These are phyloP conservation scores for Digitonthophagus gazella DNA, from an alignment of 2,888 invertebrate genomes.

Conservation along the genomic window DNA sequence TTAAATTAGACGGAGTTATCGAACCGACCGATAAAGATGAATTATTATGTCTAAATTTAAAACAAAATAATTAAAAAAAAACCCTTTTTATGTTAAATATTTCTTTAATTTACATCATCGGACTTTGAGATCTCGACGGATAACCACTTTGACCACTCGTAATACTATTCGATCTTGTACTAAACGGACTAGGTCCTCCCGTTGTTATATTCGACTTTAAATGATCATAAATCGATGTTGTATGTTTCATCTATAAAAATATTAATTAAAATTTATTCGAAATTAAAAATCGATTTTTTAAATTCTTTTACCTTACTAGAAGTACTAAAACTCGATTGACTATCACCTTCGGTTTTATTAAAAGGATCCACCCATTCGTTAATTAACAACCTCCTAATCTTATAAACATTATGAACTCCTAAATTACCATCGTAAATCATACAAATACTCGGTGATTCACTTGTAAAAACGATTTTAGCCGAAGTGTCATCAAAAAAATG, in stretches of 20 bases:
- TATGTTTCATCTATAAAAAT: slow-evolving; percentile 36
- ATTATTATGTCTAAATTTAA: slow-evolving; percentile 52
- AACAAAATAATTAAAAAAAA: slow-evolving; percentile 30
- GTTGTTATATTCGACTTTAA: slow-evolving; percentile 24
- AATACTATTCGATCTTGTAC: slow-evolving; percentile 38
- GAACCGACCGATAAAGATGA: slow-evolving; percentile 48
- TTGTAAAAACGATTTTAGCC: slow-evolving; percentile 69
- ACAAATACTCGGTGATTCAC: slow-evolving; percentile 75
- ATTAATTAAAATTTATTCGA: neutral
- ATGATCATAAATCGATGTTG: slow-evolving; percentile 45
- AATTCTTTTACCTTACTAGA: slow-evolving; percentile 38
- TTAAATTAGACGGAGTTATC: slow-evolving; percentile 42
- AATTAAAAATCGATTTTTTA: slow-evolving; percentile 2
- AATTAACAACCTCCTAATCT: slow-evolving; percentile 68
- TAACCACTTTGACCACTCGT: slow-evolving; percentile 34
- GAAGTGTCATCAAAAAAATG: slow-evolving; percentile 65
- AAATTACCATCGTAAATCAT: slow-evolving; percentile 76
- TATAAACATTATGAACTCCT: slow-evolving; percentile 79
- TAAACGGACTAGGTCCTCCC: slow-evolving; percentile 39
- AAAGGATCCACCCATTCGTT: slow-evolving; percentile 59
- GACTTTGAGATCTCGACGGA: slow-evolving; percentile 54
- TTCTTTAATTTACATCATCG: slow-evolving; percentile 53
- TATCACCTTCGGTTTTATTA: slow-evolving; percentile 38
- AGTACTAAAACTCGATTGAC: slow-evolving; percentile 35
- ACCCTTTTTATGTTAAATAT: slow-evolving; percentile 22